These are phyloP conservation scores for Chymomyza costata DNA, from an alignment of 1,140 invertebrate genomes.

Conservation along the genomic window DNA sequence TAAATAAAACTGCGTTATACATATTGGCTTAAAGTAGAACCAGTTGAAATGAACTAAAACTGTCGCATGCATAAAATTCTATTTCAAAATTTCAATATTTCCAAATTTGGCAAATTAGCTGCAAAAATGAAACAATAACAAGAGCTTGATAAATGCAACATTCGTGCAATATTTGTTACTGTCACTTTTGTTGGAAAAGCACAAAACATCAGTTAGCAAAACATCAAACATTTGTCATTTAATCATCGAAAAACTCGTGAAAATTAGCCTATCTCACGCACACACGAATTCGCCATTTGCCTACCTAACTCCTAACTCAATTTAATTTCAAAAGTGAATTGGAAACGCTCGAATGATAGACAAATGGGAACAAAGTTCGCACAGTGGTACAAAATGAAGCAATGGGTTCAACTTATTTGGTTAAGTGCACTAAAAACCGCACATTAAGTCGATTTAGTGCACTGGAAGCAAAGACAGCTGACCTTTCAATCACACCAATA, in stretches of 20 bases:
- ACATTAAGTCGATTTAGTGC: slow-evolving; percentile 58
- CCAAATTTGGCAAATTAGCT: slow-evolving; percentile 10
- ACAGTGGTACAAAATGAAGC: slow-evolving; percentile 7
- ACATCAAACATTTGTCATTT: slow-evolving; percentile 46
- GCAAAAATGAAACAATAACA: not conserved
- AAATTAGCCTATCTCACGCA: slow-evolving; percentile 50
- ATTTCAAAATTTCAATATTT: too few species aligned
- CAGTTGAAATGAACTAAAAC: not conserved
- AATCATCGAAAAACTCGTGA: slow-evolving; percentile 37
- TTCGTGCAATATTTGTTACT: too few species aligned
- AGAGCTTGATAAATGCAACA: slow-evolving; percentile 12
- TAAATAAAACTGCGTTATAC: too few species aligned
- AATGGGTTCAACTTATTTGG: too few species aligned
- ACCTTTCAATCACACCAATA: too few species aligned
- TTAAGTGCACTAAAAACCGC: slow-evolving; percentile 64
- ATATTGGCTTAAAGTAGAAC: slow-evolving; percentile 1
- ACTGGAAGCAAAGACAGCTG: slow-evolving; percentile 40
- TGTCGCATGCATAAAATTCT: too few species aligned
- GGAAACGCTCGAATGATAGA: slow-evolving; percentile 49
- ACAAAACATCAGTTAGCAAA: slow-evolving; percentile 25
- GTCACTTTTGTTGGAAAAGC: too few species aligned
- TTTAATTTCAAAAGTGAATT: slow-evolving; percentile 59
- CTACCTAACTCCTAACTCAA: slow-evolving; percentile 49
- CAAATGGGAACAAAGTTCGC: slow-evolving; percentile 45
- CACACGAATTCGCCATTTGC: too few species aligned